Evolutionary conservation across 2,797 vertebrate genomes (phyloP).

Genomic region (Bovichtus diacanthus): DNA sequence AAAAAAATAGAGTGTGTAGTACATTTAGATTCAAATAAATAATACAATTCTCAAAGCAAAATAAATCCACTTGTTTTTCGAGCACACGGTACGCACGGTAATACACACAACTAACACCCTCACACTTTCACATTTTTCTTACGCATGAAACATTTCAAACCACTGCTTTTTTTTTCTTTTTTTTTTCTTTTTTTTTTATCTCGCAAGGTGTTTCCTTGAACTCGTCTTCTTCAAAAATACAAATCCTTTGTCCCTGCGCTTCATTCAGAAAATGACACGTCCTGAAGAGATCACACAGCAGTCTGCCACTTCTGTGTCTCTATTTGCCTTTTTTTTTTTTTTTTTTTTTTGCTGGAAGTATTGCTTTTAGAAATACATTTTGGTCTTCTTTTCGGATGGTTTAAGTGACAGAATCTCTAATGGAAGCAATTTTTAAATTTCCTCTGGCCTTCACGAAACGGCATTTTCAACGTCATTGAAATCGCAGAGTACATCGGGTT

Average conservation of each 20-base stretch:
- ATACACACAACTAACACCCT: constrained; percentile 46
- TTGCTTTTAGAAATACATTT: constrained; percentile 86
- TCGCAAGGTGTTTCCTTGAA: constrained; percentile 31
- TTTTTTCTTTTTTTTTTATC: too few species aligned
- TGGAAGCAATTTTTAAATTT: constrained; percentile 34
- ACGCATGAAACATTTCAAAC: constrained; percentile 61
- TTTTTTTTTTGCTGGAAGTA: constrained; percentile 84
- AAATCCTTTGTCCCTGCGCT: constrained; percentile 52
- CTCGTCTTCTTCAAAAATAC: constrained; percentile 64
- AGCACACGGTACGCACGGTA: constrained; percentile 51
- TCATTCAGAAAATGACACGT: constrained; percentile 29
- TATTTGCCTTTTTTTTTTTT: constrained; percentile 7
- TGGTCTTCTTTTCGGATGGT: constrained; percentile 72
- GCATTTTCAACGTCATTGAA: background rate
- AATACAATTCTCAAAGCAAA: constrained; percentile 62
- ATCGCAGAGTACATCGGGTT: constrained; percentile 24
- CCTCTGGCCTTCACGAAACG: background rate
- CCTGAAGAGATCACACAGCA: constrained; percentile 26
- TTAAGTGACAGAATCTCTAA: constrained; percentile 50
- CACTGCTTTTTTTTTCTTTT: too few species aligned
- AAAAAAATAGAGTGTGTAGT: constrained; percentile 78
- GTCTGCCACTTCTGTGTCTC: constrained; percentile 12
- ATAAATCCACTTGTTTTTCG: constrained; percentile 54
- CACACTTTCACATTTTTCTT: constrained; percentile 60
- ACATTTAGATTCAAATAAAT: constrained; percentile 75